Evolutionary conservation across 2,113 vertebrate species (phyloP).

Genomic region (Carlito syrichta): DNA sequence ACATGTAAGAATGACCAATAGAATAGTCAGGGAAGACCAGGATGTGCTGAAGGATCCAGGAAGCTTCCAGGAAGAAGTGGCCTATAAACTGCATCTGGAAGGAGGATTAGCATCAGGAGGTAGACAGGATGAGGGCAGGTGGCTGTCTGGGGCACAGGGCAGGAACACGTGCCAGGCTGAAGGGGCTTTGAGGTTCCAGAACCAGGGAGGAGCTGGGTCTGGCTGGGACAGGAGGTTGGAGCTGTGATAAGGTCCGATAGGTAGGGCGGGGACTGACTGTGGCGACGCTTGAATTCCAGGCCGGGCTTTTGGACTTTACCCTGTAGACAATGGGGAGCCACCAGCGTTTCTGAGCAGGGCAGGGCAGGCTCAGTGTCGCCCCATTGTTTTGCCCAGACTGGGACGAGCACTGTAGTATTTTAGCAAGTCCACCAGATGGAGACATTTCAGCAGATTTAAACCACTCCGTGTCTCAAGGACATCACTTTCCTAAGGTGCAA

Average conservation of each 20-base stretch:
- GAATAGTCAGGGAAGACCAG: too few species aligned
- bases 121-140: neutral
- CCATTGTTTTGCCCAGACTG: neutral
- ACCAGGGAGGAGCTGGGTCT: neutral
- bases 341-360: slow-evolving; percentile 12
- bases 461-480: rapidly evolving
- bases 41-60: neutral
- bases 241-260: slow-evolving; percentile 46
- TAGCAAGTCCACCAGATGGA: slow-evolving; percentile 78
- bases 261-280: slow-evolving; percentile 24
- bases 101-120: too few species aligned
- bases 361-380: slow-evolving; percentile 25
- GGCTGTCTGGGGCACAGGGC: neutral
- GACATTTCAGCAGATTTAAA: slow-evolving; percentile 77
- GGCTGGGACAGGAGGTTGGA: neutral
- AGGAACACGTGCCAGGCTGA: neutral
- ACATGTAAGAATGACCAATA: too few species aligned
- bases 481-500: rapidly evolving
- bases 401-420: neutral
- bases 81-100: neutral
- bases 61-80: slow-evolving; percentile 1
- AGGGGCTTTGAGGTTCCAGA: neutral
- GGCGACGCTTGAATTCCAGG: slow-evolving; percentile 17
- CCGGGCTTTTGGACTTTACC: slow-evolving; percentile 68
- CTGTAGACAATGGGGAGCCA: slow-evolving; percentile 73